Evolutionary conservation across 1,140 invertebrate species (phyloP).

Genomic region (Drosophila rufa): DNA sequence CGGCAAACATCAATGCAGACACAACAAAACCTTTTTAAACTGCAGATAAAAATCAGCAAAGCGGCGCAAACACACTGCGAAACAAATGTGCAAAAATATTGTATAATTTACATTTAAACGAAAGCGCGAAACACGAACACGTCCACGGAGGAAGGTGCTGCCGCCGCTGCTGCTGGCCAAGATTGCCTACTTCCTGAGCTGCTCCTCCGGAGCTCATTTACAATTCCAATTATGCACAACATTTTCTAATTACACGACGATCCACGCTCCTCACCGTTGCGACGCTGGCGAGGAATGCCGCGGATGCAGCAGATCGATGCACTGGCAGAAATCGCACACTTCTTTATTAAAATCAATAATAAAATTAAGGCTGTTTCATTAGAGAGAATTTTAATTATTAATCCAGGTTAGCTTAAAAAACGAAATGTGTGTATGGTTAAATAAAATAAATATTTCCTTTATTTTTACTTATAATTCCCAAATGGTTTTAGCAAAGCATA

Average conservation of each 20-base stretch:
- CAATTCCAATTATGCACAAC: conserved; percentile 84
- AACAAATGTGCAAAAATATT: conserved; percentile 80
- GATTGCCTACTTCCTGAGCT: conserved; percentile 60
- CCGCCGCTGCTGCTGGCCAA: conserved; percentile 41
- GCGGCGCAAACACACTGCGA: conserved; percentile 60
- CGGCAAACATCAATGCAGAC: conserved; percentile 80
- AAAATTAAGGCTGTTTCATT: too few relatives aligned
- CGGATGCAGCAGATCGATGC: conserved; percentile 9
- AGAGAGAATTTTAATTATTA: too few relatives aligned
- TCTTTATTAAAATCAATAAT: rapidly evolving
- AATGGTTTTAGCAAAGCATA: too few relatives aligned
- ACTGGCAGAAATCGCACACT: conserved; percentile 3
- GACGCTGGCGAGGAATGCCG: conserved; percentile 27
- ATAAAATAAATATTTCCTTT: too few relatives aligned
- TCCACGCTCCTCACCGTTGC: conserved; percentile 57
- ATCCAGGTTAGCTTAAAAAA: too few relatives aligned
- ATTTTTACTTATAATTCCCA: too few relatives aligned
- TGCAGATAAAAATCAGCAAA: conserved; percentile 82
- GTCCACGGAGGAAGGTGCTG: conserved; percentile 33
- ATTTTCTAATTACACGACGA: conserved; percentile 84
- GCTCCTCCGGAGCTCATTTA: conserved; percentile 64
- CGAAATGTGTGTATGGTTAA: too few relatives aligned
- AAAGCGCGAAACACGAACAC: conserved; percentile 74
- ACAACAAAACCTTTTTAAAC: conserved; percentile 80
- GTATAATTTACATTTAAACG: conserved; percentile 80